These are phyloP conservation scores for Stichodactyla helianthus DNA, from an alignment of 64 coral and sea anemone species.

Conservation along the genomic window DNA sequence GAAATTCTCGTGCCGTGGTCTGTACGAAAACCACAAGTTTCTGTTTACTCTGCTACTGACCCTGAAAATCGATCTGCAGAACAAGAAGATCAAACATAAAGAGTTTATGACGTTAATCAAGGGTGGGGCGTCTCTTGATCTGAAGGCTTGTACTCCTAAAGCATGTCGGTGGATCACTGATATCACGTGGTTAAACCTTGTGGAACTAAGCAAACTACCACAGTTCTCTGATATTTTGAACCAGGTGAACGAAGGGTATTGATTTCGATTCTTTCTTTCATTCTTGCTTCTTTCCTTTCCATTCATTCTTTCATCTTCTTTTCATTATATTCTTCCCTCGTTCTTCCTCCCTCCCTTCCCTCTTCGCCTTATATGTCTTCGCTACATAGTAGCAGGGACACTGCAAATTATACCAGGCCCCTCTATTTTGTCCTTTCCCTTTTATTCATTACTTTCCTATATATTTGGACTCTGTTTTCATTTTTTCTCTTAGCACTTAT, in stretches of 20 bases:
- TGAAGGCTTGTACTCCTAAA: slow-evolving; percentile 87
- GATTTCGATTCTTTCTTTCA: background rate
- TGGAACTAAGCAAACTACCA: slow-evolving; percentile 79
- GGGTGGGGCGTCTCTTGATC: slow-evolving; percentile 86
- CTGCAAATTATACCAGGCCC: no score
- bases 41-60: slow-evolving; percentile 83
- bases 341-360: no score
- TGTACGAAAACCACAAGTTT: slow-evolving; percentile 92
- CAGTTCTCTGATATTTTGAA: slow-evolving; percentile 95
- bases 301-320: no score
- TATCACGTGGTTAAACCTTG: slow-evolving; percentile 92
- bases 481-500: no score
- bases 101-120: slow-evolving; percentile 97
- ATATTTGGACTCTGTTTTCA: no score
- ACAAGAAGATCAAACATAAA: slow-evolving; percentile 83
- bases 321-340: no score
- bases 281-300: background rate
- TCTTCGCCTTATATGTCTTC: no score
- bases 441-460: no score
- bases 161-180: slow-evolving; percentile 94
- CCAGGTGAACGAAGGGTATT: slow-evolving; percentile 35
- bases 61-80: slow-evolving; percentile 88
- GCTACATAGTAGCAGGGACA: no score
- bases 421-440: no score
- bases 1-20: slow-evolving; percentile 72